phyloP scores from a whole-genome alignment of 92 coral and sea anemone species.

The Galaxea fascicularis region DNA sequence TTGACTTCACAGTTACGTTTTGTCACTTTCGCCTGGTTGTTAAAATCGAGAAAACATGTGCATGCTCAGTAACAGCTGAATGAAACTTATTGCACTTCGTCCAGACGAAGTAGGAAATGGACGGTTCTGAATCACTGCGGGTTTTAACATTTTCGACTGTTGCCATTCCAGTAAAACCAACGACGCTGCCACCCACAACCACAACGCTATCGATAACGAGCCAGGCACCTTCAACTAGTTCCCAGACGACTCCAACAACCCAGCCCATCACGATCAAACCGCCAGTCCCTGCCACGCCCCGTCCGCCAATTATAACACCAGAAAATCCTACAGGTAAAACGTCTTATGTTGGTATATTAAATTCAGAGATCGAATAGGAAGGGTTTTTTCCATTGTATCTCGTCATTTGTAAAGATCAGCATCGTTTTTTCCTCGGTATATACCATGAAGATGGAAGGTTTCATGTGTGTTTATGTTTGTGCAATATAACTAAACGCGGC shows the following conservation, averaged over 20 bases:
- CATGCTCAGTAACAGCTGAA: no score
- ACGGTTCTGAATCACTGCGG: background rate
- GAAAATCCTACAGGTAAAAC: slow-evolving; percentile 46
- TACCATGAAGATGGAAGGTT: no score
- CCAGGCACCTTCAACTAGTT: background rate
- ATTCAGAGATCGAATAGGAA: background rate
- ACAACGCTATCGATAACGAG: slow-evolving; percentile 26
- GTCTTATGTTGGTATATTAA: no score
- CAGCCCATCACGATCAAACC: slow-evolving; percentile 37
- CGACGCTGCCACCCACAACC: slow-evolving; percentile 2
- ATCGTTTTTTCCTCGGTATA: no score
- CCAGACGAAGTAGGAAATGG: no score
- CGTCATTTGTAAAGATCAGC: no score
- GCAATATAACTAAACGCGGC: no score
- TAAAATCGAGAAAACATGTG: no score
- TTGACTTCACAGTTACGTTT: no score
- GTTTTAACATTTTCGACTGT: background rate
- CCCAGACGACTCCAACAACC: slow-evolving; percentile 3
- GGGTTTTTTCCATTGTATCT: background rate
- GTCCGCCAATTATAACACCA: slow-evolving; percentile 38
- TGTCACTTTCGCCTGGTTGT: no score
- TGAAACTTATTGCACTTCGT: no score
- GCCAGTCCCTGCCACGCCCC: slow-evolving; percentile 17
- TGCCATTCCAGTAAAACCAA: slow-evolving; percentile 1
- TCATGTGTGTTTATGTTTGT: no score